phyloP scores from a whole-genome alignment of 2,888 invertebrate species.

The Brenthis daphne region DNA sequence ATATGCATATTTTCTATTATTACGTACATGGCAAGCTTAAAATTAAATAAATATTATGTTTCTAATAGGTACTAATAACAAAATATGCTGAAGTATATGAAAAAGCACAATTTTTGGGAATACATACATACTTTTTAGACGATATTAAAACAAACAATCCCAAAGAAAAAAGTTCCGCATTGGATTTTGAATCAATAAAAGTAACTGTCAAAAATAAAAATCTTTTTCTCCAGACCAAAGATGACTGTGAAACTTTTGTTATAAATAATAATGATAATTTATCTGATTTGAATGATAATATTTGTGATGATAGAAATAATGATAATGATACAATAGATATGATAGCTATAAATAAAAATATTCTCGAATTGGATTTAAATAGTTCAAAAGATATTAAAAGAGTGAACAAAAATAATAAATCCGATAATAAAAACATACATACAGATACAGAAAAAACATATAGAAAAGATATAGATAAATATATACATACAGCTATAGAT shows the following conservation, averaged over 20 bases:
- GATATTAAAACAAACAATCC: slow-evolving; percentile 18
- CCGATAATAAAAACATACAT: not conserved
- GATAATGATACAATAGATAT: not conserved
- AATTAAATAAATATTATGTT: not conserved
- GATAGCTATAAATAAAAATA: not conserved
- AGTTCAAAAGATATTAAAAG: slow-evolving; percentile 1
- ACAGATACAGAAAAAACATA: not conserved
- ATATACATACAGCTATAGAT: not conserved
- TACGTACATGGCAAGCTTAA: no score
- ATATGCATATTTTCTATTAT: not conserved
- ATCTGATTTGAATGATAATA: not conserved
- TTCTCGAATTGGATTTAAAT: slow-evolving; percentile 1
- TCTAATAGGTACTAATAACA: slow-evolving; percentile 33
- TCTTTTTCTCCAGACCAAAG: slow-evolving; percentile 24
- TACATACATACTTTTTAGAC: slow-evolving; percentile 27
- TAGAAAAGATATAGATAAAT: no score
- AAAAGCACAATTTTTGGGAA: slow-evolving; percentile 12
- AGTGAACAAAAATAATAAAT: not conserved
- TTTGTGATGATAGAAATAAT: not conserved
- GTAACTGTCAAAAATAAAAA: slow-evolving; percentile 11
- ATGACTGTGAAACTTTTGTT: slow-evolving; percentile 16
- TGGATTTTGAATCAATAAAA: not conserved
- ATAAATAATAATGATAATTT: slow-evolving; percentile 8
- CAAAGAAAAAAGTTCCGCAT: not conserved
- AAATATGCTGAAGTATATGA: slow-evolving; percentile 20